Conservation (phyloP, 1,140 invertebrate genomes). For the Dendroctonus valens region DNA sequence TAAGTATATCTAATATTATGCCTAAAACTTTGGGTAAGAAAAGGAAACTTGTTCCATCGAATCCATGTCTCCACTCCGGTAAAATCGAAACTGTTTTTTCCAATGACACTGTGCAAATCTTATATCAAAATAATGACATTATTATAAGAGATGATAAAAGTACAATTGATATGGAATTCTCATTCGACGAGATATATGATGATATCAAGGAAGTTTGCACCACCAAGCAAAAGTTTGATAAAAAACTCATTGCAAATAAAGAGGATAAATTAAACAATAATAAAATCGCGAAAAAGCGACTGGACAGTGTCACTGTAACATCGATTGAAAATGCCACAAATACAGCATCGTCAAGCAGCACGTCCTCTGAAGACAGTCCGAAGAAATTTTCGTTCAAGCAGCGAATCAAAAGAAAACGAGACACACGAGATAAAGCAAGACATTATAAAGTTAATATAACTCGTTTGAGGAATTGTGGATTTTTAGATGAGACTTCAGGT, state of each 20-base stretch:
- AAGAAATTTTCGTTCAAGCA: conserved; percentile 19
- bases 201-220: conserved; percentile 14
- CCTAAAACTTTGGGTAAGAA: conserved; percentile 17
- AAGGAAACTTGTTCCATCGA: conserved; percentile 1
- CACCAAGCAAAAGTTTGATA: no score
- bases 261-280: not conserved
- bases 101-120: conserved; percentile 34
- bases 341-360: conserved; percentile 19
- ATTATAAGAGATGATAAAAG: conserved; percentile 35
- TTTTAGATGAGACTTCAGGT: conserved; percentile 25
- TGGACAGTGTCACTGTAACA: not conserved
- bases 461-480: conserved; percentile 17
- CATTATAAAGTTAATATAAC: conserved; percentile 34
- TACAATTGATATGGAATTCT: conserved; percentile 34
- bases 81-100: conserved; percentile 32
- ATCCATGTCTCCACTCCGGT: not conserved
- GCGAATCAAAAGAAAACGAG: conserved; percentile 12
- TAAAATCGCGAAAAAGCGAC: conserved; percentile 11
- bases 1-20: conserved; percentile 18
- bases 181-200: conserved; percentile 33
- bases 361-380: conserved; percentile 17
- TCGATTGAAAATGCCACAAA: not conserved
- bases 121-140: conserved; percentile 33
- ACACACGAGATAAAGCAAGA: conserved; percentile 17
- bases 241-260: not conserved